Base-by-base conservation (phyloP, 2,888 invertebrate species). In the Troides oblongomaculatus region DNA sequence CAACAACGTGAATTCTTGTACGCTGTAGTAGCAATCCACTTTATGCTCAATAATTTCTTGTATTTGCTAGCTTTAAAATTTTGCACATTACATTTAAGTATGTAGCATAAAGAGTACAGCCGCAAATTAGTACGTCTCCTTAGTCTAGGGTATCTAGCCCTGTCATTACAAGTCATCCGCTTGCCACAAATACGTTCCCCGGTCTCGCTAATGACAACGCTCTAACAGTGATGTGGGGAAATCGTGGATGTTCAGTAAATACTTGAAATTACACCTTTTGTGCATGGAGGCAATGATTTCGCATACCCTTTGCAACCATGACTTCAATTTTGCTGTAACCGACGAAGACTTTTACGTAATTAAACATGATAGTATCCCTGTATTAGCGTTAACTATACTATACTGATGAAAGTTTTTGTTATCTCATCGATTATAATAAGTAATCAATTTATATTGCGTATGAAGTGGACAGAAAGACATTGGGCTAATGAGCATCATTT, bases 121-220 rank as follows among this genome's bases (percentile, higher is more conserved):
- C 43, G 53, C 68, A 71, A 71, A 71, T 71, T 71, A 68, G 67
- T 68, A 64, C 67, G 65, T 69, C 36, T 59, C 57, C 68, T 64
- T 69, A 68, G 71, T 64, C 70, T 68, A 68, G 66, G 59, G 64
- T 60, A 36, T 46, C 58, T 68, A 64, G 64, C 69, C 69, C 70
- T 71, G 70, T 73, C 65, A 74, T 74, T 74, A 74, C 58, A 43
- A 62, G 64, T 71, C 73, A 72, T 74, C 71, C 53, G 70, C 57
- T 65, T 53, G 66, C 64, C 59, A 62, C 68, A 61, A 67, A 53
- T 69, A 69, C 56, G 58, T 65, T 62, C 25, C 39, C 64, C 62
- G 58, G 57, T 67, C 53, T 56, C 61, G 60, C 67, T 69, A 65
- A 72, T 70, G 64, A 66, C 70, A 66, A 69, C 65, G 69, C 36